Base-by-base conservation (phyloP, 2,888 invertebrate species). In the Heteromyza rotundicornis region DNA sequence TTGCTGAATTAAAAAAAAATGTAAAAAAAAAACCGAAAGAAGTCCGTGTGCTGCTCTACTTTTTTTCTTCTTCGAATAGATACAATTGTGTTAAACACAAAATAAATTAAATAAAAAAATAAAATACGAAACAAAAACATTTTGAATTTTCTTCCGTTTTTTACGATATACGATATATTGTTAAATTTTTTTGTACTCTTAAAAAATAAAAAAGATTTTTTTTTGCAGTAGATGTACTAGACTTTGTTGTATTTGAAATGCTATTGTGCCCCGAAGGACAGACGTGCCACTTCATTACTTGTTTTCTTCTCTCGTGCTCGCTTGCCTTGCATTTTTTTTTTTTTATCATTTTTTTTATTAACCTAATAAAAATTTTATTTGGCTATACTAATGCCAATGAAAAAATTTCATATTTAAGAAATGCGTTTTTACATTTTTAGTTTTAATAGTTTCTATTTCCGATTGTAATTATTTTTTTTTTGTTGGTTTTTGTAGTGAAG, bases 1-100 rank as follows among this genome's bases (percentile, higher is more conserved):
- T 40, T n/a, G 16, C 40, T 12, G 32, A 32, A 32, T 5, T 12
- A 32, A 32, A 32, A 5, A 32, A 12, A 32, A 32, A 32, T 32
- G 32, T 12, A 32, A 32, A 32, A 12, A 32, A 5, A 32, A 12
- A n/a, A 10, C 40, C 40, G 40, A 40, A 40, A n/a, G n/a, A n/a
- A n/a, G n/a, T n/a, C n/a, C 40, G 40, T n/a, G 40, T 40, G 40
- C 27, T 27, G 27, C 27, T 27, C 27, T 7, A 10, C 27, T 27
- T 27, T 27, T 27, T 27, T 10, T 27, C 10, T 27, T 27, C 27
- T 27, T 27, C 27, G 7, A 10, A 32, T 23, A 47, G 22, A 64
- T 69, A 65, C 66, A 71, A 68, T 65, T 70, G 67, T 55, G 24
- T 24, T 8, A 27, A 10, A 50, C 49, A 58, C 53, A 40, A 14